These are phyloP conservation scores for Tachysurus fulvidraco DNA, from an alignment of 2,113 vertebrate species.

Conservation along the genomic window DNA sequence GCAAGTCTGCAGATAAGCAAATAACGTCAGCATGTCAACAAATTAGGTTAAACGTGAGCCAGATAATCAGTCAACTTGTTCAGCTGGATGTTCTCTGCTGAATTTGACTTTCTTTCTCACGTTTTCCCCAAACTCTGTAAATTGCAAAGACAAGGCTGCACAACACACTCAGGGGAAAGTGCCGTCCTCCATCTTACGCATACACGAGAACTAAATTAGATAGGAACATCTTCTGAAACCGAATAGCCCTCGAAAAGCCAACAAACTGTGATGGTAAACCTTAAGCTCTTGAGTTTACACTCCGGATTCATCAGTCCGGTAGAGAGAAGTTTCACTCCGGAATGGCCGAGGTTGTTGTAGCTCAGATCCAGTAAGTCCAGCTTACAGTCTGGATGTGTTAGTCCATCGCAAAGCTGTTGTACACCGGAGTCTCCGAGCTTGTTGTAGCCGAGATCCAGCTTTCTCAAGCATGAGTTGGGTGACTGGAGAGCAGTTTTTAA, in stretches of 20 bases:
- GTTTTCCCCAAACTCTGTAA: background rate
- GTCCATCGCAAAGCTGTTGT: conserved; percentile 32
- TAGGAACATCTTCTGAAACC: background rate
- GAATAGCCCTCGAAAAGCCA: background rate
- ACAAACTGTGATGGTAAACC: conserved; percentile 5
- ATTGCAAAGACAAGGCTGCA: background rate
- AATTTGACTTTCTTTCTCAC: background rate
- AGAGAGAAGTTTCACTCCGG: conserved; percentile 21
- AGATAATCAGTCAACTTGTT: too few species aligned
- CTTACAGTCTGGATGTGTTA: conserved; percentile 31
- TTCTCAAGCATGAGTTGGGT: background rate
- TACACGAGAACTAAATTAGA: background rate
- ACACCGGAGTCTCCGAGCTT: conserved; percentile 18
- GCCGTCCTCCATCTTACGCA: background rate
- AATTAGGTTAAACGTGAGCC: background rate
- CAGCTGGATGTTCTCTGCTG: background rate
- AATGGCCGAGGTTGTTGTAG: conserved; percentile 40
- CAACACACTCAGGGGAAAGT: background rate
- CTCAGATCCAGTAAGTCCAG: conserved; percentile 38
- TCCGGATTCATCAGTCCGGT: conserved; percentile 19
- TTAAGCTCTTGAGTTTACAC: conserved; percentile 37
- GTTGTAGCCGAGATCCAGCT: conserved; percentile 40
- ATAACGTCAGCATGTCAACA: background rate
- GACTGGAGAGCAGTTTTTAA: conserved; percentile 32
- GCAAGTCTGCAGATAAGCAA: conserved; percentile 28